A percentile compares a stretch with the other conserved stretches of the same genome.
Evolutionary conservation across 2,888 invertebrate species (phyloP).

Genomic region (Spilosoma lubricipeda): DNA sequence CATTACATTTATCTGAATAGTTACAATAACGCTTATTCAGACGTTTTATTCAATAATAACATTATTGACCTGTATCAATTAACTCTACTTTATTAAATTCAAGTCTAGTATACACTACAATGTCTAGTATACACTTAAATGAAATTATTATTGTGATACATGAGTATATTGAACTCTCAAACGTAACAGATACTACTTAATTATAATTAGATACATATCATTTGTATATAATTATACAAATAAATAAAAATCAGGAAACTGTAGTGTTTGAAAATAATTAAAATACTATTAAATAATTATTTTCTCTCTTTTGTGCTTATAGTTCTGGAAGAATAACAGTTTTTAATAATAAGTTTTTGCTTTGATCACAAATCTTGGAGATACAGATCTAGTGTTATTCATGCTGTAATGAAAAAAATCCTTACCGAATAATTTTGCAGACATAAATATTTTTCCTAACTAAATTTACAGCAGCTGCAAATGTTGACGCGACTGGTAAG

Average conservation of each 20-base stretch:
- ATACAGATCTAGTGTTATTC: not conserved
- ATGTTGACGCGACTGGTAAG: constrained; percentile 17
- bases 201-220: not conserved
- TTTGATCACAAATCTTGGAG: not conserved
- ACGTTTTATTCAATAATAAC: constrained; percentile 18
- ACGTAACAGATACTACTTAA: not conserved
- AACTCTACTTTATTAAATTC: constrained; percentile 26
- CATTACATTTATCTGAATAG: constrained; percentile 47
- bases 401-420: not conserved
- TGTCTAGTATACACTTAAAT: constrained; percentile 2
- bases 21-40: constrained; percentile 11
- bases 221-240: too few relatives aligned
- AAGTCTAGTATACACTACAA: constrained; percentile 6
- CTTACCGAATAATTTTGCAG: not conserved
- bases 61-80: constrained; percentile 28
- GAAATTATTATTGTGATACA: not conserved
- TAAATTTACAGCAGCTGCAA: not conserved
- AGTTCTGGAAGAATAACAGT: not conserved
- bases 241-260: too few relatives aligned
- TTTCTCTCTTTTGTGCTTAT: not conserved
- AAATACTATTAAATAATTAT: not conserved
- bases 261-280: not conserved
- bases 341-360: not conserved
- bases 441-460: not conserved
- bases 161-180: not conserved